phyloP scores from a whole-genome alignment of 1,140 invertebrate genomes.

The Stegodyphus mimosarum region DNA sequence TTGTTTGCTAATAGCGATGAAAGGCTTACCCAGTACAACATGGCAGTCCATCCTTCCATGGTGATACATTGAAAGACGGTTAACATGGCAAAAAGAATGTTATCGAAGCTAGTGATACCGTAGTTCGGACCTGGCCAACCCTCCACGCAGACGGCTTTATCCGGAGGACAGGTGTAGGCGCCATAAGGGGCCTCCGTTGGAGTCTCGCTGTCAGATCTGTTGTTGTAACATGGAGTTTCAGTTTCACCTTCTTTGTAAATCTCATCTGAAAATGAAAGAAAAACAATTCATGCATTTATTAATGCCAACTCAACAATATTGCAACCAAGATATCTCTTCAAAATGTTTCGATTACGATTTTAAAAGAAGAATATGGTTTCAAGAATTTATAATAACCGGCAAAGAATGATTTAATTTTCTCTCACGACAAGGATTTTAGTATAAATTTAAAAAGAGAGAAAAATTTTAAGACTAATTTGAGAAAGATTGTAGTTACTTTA shows the following conservation, averaged over 20 bases:
- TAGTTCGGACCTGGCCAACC: slow-evolving; percentile 97
- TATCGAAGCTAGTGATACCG: slow-evolving; percentile 99
- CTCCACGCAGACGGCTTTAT: slow-evolving; percentile 85
- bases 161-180: slow-evolving; percentile 84
- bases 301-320: too few species aligned
- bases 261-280: slow-evolving; percentile 71
- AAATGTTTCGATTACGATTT: too few species aligned
- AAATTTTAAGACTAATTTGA: too few species aligned
- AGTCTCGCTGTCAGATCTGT: slow-evolving; percentile 73
- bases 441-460: too few species aligned
- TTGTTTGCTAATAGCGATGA: too few species aligned
- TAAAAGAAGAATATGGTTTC: too few species aligned
- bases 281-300: neutral
- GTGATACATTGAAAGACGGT: slow-evolving; percentile 99
- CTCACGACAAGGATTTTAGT: too few species aligned
- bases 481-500: too few species aligned
- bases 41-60: slow-evolving; percentile 99
- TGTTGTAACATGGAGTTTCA: slow-evolving; percentile 83
- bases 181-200: slow-evolving; percentile 70
- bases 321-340: too few species aligned
- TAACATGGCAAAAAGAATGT: slow-evolving; percentile 99
- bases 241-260: slow-evolving; percentile 88
- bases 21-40: slow-evolving; percentile 96
- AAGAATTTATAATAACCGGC: too few species aligned
- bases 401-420: too few species aligned